Evolutionary conservation across 2,888 invertebrate genomes (phyloP), one percentile per base, ranked within the genome.

Genomic region (Brachylomia viminalis): DNA sequence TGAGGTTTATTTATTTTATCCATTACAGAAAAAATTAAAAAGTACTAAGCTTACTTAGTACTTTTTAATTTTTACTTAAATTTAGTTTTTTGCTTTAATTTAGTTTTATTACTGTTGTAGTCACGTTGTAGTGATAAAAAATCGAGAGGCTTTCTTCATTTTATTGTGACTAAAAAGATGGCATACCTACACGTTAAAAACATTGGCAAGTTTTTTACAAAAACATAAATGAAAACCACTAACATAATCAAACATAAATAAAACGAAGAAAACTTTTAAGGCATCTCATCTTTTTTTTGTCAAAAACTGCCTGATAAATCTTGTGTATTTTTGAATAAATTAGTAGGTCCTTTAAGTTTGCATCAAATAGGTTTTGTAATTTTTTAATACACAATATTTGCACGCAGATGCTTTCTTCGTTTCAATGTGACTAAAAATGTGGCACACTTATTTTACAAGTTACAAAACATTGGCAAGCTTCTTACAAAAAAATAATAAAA

Each of bases 191-290:
- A 17, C 10, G 0, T 7, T 10, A 64, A 52, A 56, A 30, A 20
- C 13, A 52, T 5, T 47, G 62, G 10, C 23, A 47, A 30, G 8
- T 0, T 17, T 27, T 23, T n/a, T 20, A 17, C 7, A 20, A 52
- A 75, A 30, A 52, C 7, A 47, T 17, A 15, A 20, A 45, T 5
- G 0, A 33, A 59, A 42, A 27, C 17, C 47, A 38, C 64, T 47
- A 23, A 11, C 20, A 27, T 47, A 10, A n/a, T 5, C 1, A 62
- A 62, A 75, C 23, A 27, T 17, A 3, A 23, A 45, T 52, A 62
- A 73, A 52, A n/a, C n/a, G 15, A 73, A 38, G 10, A 54, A 54
- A 73, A 54, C 15, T 33, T 56, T 11, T 20, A 56, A 7, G 75
- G 27, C 75, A 49, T 58, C 30, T 27, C 4, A n/a, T 6, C n/a